A percentile compares a stretch with the other conserved stretches of the same genome.
phyloP scores from a whole-genome alignment of 2,888 invertebrate genomes.

The Aspidiotus destructor region DNA sequence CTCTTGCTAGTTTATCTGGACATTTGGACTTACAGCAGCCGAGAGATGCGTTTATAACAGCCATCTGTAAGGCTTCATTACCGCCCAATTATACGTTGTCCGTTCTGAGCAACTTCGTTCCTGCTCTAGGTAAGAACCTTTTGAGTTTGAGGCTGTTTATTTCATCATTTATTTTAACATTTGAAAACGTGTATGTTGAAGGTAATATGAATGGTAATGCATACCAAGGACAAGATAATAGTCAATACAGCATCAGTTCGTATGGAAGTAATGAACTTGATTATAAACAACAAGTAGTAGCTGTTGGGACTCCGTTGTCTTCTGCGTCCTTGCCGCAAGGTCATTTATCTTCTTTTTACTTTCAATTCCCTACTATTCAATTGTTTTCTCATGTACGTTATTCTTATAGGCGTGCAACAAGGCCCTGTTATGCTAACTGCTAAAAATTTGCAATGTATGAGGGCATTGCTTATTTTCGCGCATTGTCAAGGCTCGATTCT shows the following conservation, averaged over 20 bases:
- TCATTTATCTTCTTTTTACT: conserved; percentile 37
- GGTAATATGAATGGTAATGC: conserved; percentile 22
- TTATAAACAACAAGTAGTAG: conserved; percentile 88
- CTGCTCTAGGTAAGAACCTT: neutral
- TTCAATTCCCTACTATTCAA: neutral
- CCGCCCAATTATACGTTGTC: conserved; percentile 91
- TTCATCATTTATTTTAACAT: neutral
- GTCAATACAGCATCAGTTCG: conserved; percentile 42
- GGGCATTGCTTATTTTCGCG: conserved; percentile 77
- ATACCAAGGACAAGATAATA: conserved; percentile 38
- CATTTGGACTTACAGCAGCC: conserved; percentile 61
- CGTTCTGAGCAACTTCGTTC: conserved; percentile 13
- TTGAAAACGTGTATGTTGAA: neutral
- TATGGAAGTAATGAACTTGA: conserved; percentile 55
- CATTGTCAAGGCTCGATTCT: conserved; percentile 85
- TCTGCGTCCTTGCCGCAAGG: conserved; percentile 68
- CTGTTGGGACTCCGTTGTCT: conserved; percentile 90
- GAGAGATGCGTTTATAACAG: conserved; percentile 87
- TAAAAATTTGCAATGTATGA: conserved; percentile 94
- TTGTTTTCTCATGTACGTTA: neutral
- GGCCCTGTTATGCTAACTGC: conserved; percentile 94
- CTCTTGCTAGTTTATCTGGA: conserved; percentile 74
- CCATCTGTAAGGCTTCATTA: conserved; percentile 90
- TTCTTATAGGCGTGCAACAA: conserved; percentile 58
- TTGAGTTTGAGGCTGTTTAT: neutral